A percentile compares a stretch with the other conserved stretches of the same genome.
These are phyloP conservation scores for Agrypnus murinus DNA, from an alignment of 2,888 invertebrate genomes.

Conservation along the genomic window DNA sequence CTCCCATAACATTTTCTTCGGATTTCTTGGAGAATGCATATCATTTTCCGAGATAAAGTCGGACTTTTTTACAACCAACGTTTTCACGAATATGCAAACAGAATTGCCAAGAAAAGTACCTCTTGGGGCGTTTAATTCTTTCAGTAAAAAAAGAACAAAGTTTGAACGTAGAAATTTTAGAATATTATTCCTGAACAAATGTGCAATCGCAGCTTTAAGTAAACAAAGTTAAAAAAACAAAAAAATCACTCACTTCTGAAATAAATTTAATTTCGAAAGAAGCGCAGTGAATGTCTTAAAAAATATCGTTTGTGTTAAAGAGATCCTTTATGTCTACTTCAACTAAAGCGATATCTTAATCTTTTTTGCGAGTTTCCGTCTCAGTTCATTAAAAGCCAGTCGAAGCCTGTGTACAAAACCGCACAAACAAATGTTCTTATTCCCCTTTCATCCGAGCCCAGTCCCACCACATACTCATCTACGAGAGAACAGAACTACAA, in stretches of 20 bases:
- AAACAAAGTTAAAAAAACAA: background rate
- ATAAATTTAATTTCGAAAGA: conserved; percentile 7
- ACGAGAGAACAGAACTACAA: conserved; percentile 63
- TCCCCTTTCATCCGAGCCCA: conserved; percentile 49
- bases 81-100: conserved; percentile 14
- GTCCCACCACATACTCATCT: conserved; percentile 60
- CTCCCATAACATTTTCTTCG: conserved; percentile 28
- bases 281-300: background rate
- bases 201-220: background rate
- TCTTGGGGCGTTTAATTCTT: conserved; percentile 26
- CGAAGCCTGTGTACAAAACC: conserved; percentile 41
- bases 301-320: background rate
- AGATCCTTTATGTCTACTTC: background rate
- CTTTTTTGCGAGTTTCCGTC: conserved; percentile 7
- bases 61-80: conserved; percentile 17
- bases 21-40: conserved; percentile 17
- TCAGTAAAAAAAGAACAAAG: conserved; percentile 5
- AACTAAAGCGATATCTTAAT: conserved; percentile 29
- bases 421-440: conserved; percentile 48
- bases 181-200: conserved; percentile 10
- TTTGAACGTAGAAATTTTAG: background rate
- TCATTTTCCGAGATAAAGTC: conserved; percentile 27
- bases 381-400: conserved; percentile 37
- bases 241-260: background rate
- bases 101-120: conserved; percentile 8